phyloP scores from a whole-genome alignment of 2,113 vertebrate genomes.

The Phylloscopus whistleri region DNA sequence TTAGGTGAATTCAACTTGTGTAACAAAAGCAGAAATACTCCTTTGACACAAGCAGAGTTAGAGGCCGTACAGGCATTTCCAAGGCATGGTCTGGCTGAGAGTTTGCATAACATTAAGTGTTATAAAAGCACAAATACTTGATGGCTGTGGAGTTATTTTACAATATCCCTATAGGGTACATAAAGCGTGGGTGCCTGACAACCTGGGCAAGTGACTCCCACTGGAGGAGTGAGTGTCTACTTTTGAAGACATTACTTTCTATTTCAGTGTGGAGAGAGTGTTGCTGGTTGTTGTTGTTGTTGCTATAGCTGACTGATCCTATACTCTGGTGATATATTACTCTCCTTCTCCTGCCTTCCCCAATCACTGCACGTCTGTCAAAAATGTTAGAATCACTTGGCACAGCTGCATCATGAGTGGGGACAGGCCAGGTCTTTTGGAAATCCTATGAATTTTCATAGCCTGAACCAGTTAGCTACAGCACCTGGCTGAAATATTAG shows the following conservation, averaged over 20 bases:
- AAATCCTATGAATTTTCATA: slow-evolving; percentile 40
- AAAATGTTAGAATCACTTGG: slow-evolving; percentile 10
- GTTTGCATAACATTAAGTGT: background rate
- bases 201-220: background rate
- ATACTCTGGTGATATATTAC: background rate
- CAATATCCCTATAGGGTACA: background rate
- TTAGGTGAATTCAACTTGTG: background rate
- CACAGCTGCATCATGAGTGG: background rate
- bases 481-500: slow-evolving; percentile 4
- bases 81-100: background rate
- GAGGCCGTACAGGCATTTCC: background rate
- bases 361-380: slow-evolving; percentile 1
- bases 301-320: slow-evolving; percentile 29
- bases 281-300: background rate
- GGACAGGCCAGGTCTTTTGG: background rate
- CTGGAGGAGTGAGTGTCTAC: background rate
- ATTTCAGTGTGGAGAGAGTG: slow-evolving; percentile 4
- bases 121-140: background rate
- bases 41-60: background rate
- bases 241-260: background rate
- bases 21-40: background rate
- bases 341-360: background rate
- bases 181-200: background rate
- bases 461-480: background rate
- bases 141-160: background rate